phyloP scores from a whole-genome alignment of 1,140 invertebrate species.

The Campodea augens region DNA sequence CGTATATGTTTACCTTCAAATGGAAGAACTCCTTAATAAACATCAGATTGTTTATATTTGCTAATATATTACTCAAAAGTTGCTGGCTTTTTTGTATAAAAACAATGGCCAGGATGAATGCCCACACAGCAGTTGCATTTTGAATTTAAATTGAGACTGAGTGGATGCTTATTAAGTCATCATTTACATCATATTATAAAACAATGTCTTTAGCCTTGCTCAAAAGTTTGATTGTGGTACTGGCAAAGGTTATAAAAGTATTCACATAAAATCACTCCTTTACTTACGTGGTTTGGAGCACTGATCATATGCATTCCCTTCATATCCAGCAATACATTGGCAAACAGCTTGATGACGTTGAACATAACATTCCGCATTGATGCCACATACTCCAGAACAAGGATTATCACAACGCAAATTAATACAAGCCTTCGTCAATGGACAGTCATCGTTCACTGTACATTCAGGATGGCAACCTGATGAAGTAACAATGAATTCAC shows the following conservation, averaged over 20 bases:
- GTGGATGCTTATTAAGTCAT: background rate
- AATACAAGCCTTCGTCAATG: conserved; percentile 4
- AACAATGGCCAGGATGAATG: too few relatives aligned
- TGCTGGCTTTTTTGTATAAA: too few relatives aligned
- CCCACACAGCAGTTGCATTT: too few relatives aligned
- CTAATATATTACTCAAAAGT: too few relatives aligned
- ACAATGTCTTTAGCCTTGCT: too few relatives aligned
- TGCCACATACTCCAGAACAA: conserved; percentile 8
- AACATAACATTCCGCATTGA: conserved; percentile 7
- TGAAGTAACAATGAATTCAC: conserved; percentile 19
- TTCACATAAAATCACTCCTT: too few relatives aligned
- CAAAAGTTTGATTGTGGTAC: too few relatives aligned
- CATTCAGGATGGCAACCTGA: conserved; percentile 14
- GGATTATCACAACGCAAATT: conserved; percentile 8
- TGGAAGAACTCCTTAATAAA: too few relatives aligned
- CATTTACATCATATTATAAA: too few relatives aligned
- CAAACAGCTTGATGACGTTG: conserved; percentile 23
- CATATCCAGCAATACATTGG: conserved; percentile 24
- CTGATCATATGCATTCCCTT: conserved; percentile 20
- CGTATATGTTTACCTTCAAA: too few relatives aligned
- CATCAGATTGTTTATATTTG: too few relatives aligned
- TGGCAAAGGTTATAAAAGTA: too few relatives aligned
- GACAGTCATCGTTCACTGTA: conserved; percentile 10
- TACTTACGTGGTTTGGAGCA: background rate
- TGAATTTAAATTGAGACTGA: background rate